phyloP scores from a whole-genome alignment of 2,797 vertebrate genomes.

The Poliocrania exsul region DNA sequence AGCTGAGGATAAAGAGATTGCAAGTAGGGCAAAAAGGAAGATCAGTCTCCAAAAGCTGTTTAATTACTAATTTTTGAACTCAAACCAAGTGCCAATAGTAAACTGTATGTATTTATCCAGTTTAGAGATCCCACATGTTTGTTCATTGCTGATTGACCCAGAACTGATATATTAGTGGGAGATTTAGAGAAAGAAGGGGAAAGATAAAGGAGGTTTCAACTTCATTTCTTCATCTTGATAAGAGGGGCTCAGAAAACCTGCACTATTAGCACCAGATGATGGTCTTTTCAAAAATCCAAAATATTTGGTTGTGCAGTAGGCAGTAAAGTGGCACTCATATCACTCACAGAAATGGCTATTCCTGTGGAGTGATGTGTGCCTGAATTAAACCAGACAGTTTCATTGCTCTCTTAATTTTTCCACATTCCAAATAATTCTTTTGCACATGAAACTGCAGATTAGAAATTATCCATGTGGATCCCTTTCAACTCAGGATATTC shows the following conservation, averaged over 20 bases:
- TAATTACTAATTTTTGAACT: not conserved
- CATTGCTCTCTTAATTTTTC: not conserved
- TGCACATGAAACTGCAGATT: not conserved
- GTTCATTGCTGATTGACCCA: not conserved
- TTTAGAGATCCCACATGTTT: not conserved
- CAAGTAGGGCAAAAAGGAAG: not conserved
- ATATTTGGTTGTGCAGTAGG: not conserved
- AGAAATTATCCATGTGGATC: not conserved
- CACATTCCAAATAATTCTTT: slow-evolving; percentile 24
- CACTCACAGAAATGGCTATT: not conserved
- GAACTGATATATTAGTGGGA: not conserved
- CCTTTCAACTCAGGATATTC: not conserved
- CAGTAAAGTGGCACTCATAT: slow-evolving; percentile 3
- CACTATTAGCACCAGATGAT: not conserved
- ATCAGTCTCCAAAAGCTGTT: not conserved
- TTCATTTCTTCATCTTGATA: not conserved
- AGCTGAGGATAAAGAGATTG: not conserved
- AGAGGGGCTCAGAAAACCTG: not conserved
- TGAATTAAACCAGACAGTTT: not conserved
- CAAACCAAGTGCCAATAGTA: not conserved
- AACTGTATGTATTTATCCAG: not conserved
- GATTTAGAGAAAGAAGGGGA: not conserved
- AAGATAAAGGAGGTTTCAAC: not conserved
- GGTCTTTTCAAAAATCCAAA: slow-evolving; percentile 2
- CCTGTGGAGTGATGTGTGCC: not conserved